phyloP scores from a whole-genome alignment of 2,888 invertebrate species.

The Mesochorus sp. region DNA sequence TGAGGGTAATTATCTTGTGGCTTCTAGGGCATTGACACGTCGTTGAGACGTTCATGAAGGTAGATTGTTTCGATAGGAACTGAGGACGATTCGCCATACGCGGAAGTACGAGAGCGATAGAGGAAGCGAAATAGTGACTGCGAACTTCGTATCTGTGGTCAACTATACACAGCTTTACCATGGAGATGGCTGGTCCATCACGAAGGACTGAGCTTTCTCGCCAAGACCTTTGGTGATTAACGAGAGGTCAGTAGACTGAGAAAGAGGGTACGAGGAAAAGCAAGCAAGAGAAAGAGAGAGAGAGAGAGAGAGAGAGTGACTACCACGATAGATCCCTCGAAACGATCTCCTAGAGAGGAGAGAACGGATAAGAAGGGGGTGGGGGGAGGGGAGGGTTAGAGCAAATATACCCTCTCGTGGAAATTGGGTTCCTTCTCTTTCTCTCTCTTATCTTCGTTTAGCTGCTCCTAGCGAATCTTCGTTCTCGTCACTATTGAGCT shows the following conservation, averaged over 20 bases:
- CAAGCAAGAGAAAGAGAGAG: conserved; percentile 16
- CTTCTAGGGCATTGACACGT: conserved; percentile 19
- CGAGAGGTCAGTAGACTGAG: conserved; percentile 76
- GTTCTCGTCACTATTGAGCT: conserved; percentile 48
- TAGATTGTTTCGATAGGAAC: conserved; percentile 45
- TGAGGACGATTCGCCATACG: conserved; percentile 48
- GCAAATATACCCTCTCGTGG: conserved; percentile 57
- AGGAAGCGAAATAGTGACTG: conserved; percentile 17
- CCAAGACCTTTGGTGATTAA: conserved; percentile 81
- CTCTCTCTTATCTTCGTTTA: conserved; percentile 23
- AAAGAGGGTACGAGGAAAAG: conserved; percentile 11
- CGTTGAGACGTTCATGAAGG: conserved; percentile 14
- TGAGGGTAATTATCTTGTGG: conserved; percentile 13
- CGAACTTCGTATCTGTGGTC: conserved; percentile 78
- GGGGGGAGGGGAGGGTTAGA: conserved; percentile 32
- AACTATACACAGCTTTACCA: conserved; percentile 79
- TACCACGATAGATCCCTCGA: conserved; percentile 34
- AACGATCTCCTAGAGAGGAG: not conserved
- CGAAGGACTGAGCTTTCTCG: conserved; percentile 63
- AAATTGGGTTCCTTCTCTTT: conserved; percentile 53
- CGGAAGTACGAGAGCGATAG: conserved; percentile 29
- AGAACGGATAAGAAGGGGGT: conserved; percentile 31
- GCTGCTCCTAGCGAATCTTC: conserved; percentile 11
- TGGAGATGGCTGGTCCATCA: conserved; percentile 64
- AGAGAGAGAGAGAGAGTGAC: conserved; percentile 28